A percentile compares a stretch with the other conserved stretches of the same genome.
phyloP scores from a whole-genome alignment of 1,140 invertebrate genomes.

The Watersipora subatra region DNA sequence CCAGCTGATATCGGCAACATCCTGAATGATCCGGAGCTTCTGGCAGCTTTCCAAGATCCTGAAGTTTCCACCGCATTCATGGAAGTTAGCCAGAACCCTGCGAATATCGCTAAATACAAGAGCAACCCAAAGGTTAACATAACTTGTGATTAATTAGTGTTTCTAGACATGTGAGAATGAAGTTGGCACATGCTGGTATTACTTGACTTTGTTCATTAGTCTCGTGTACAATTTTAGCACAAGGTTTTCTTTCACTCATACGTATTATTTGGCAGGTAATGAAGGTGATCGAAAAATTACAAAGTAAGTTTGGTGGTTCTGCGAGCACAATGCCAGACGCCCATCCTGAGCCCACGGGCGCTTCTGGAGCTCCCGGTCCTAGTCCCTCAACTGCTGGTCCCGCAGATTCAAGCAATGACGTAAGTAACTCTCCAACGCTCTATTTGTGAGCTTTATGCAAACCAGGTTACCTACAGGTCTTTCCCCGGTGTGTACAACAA shows the following conservation, averaged over 20 bases:
- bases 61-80: background rate
- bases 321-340: background rate
- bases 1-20: background rate
- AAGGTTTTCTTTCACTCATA: background rate
- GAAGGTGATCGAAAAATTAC: background rate
- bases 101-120: background rate
- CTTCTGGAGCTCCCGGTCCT: background rate
- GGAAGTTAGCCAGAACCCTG: background rate
- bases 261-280: background rate
- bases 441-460: too few relatives aligned
- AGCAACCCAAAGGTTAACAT: background rate
- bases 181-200: background rate
- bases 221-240: background rate
- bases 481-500: too few relatives aligned
- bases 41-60: background rate
- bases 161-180: too few relatives aligned
- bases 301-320: background rate
- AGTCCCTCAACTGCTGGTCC: background rate
- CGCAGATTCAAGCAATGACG: background rate
- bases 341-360: background rate
- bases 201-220: background rate
- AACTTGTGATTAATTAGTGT: background rate
- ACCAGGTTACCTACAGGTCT: too few relatives aligned
- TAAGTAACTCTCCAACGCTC: too few relatives aligned
- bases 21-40: background rate